Percentiles rank a stretch among this genome's conserved stretches.
phyloP scores from a whole-genome alignment of 1,140 invertebrate genomes.

The Drosophila subobscura region DNA sequence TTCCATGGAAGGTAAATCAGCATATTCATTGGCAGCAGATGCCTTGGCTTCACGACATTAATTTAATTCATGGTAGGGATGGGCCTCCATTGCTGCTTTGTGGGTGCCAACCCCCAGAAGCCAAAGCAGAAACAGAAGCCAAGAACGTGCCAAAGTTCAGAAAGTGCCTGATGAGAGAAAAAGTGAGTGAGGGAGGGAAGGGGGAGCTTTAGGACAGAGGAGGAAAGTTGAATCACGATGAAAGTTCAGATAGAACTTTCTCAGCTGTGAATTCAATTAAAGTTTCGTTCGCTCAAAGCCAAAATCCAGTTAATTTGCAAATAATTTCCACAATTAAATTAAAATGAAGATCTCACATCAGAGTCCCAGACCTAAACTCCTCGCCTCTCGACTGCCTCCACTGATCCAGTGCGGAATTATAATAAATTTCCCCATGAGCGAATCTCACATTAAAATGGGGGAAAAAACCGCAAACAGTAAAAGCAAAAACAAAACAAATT shows the following conservation, averaged over 20 bases:
- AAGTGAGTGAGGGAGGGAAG: too few species aligned
- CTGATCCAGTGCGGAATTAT: constrained; percentile 23
- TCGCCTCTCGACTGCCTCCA: background rate
- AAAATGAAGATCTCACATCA: constrained; percentile 19
- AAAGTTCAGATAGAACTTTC: constrained; percentile 56
- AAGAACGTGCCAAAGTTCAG: constrained; percentile 46
- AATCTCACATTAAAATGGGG: constrained; percentile 1
- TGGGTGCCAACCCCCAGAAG: constrained; percentile 16
- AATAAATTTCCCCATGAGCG: constrained; percentile 37
- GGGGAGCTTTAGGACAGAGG: constrained; percentile 15
- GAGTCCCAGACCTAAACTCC: background rate
- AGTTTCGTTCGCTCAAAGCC: constrained; percentile 53
- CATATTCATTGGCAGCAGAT: constrained; percentile 57
- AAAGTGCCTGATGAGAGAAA: constrained; percentile 16
- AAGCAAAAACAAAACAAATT: constrained; percentile 19
- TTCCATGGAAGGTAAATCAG: constrained; percentile 61
- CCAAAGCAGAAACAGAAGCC: constrained; percentile 14
- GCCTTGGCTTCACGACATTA: constrained; percentile 40
- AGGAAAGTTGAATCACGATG: constrained; percentile 55
- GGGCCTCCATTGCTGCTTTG: too few species aligned
- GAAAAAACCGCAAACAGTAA: constrained; percentile 27
- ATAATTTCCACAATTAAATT: constrained; percentile 36
- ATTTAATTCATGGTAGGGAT: constrained; percentile 8
- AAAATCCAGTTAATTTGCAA: constrained; percentile 50
- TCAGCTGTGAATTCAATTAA: constrained; percentile 65